Evolutionary conservation across 2,113 vertebrate genomes (phyloP).

Genomic region (Notechis scutatus): DNA sequence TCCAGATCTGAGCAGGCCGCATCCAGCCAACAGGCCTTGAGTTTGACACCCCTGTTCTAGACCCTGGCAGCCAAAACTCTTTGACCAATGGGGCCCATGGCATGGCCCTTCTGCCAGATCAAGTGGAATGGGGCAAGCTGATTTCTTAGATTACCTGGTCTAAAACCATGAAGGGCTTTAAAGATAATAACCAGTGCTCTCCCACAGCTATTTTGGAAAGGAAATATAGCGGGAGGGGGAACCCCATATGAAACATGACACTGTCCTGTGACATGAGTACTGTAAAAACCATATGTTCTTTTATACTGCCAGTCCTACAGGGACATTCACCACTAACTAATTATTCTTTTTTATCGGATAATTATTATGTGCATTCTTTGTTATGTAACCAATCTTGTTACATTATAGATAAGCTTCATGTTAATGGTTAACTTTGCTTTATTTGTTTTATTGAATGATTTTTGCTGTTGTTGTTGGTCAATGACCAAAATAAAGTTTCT

Average conservation of each 20-base stretch:
- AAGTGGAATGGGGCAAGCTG: too few species aligned
- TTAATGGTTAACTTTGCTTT: neutral
- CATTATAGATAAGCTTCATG: neutral
- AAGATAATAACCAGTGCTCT: neutral
- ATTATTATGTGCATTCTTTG: neutral
- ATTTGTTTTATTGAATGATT: neutral
- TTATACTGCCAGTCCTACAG: neutral
- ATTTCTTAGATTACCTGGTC: too few species aligned
- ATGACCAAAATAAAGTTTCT: neutral
- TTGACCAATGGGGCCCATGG: too few species aligned
- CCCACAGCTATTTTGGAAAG: neutral
- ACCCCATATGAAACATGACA: neutral
- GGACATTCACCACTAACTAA: neutral
- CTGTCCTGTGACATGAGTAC: neutral
- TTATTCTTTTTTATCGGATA: neutral
- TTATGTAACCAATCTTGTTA: neutral
- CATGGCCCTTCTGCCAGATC: too few species aligned
- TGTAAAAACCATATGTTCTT: neutral
- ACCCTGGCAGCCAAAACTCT: too few species aligned
- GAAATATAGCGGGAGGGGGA: neutral
- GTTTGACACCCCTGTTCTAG: too few species aligned
- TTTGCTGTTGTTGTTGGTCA: neutral
- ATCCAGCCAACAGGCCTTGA: too few species aligned
- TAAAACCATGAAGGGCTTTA: too few species aligned
- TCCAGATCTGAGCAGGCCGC: too few species aligned